Evolutionary conservation across 1,140 invertebrate species (phyloP).

Genomic region (Drosophila orosa): DNA sequence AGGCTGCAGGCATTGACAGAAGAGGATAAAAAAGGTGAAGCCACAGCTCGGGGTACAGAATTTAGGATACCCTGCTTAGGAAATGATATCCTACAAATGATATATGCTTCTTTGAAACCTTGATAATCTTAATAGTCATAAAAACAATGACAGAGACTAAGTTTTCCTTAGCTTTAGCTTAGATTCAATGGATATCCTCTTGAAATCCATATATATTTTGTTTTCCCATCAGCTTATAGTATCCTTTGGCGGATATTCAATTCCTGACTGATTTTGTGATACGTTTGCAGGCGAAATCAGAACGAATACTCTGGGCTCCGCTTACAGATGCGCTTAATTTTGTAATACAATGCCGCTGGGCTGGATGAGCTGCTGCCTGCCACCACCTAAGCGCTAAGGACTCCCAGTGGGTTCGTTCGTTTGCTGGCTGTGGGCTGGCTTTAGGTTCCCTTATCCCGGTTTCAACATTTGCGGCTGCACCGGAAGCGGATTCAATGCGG

Average conservation of each 20-base stretch:
- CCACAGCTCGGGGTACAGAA: neutral
- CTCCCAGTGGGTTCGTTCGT: slow-evolving; percentile 45
- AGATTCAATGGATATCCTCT: neutral
- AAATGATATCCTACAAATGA: no score
- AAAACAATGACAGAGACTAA: neutral
- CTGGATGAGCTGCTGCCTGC: slow-evolving; percentile 12
- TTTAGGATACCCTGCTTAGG: slow-evolving; percentile 16
- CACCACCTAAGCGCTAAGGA: slow-evolving; percentile 49
- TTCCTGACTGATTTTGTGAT: slow-evolving; percentile 5
- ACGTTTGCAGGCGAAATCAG: slow-evolving; percentile 58
- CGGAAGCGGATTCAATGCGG: slow-evolving; percentile 77
- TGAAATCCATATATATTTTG: neutral
- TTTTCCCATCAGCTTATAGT: neutral
- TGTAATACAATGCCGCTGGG: slow-evolving; percentile 53
- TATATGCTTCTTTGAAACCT: neutral
- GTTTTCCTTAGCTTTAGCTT: neutral
- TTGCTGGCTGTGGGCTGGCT: slow-evolving; percentile 48
- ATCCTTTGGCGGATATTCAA: neutral
- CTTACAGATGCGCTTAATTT: slow-evolving; percentile 75
- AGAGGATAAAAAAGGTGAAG: neutral
- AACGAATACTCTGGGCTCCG: slow-evolving; percentile 57
- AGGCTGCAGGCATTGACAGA: slow-evolving; percentile 33
- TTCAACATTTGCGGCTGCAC: slow-evolving; percentile 26
- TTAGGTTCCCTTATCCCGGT: slow-evolving; percentile 19
- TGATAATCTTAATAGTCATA: neutral